A percentile compares a stretch with the other conserved stretches of the same genome.
phyloP scores from a whole-genome alignment of 2,888 invertebrate species.

The Apodemia mormo region DNA sequence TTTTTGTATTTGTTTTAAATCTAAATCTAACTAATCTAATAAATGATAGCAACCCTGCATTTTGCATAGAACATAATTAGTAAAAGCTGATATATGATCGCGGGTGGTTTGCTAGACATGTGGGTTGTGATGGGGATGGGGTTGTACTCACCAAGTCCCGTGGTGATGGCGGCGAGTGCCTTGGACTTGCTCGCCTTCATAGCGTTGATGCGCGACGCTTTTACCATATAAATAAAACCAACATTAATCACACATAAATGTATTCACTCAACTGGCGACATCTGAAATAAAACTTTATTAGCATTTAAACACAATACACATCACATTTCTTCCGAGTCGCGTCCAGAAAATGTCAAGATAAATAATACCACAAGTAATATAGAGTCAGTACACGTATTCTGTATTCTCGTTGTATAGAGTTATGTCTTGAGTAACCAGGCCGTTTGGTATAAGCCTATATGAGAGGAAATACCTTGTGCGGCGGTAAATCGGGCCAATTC shows the following conservation, averaged over 20 bases:
- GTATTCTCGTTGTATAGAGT: slow-evolving; percentile 51
- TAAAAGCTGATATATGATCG: background rate
- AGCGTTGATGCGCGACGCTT: slow-evolving; percentile 86
- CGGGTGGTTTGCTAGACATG: slow-evolving; percentile 37
- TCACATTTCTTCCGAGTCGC: slow-evolving; percentile 49
- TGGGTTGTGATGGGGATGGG: slow-evolving; percentile 34
- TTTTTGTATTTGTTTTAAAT: too few relatives aligned
- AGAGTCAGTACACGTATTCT: slow-evolving; percentile 56
- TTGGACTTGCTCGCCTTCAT: slow-evolving; percentile 88
- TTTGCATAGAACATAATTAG: background rate
- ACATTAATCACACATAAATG: slow-evolving; percentile 76
- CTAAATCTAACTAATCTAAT: too few relatives aligned
- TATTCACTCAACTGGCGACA: slow-evolving; percentile 66
- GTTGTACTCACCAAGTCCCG: slow-evolving; percentile 92
- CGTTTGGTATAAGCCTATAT: slow-evolving; percentile 60
- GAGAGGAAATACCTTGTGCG: slow-evolving; percentile 89
- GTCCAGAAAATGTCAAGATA: slow-evolving; percentile 38
- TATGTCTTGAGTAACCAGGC: slow-evolving; percentile 57
- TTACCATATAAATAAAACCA: slow-evolving; percentile 84
- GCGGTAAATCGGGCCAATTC: slow-evolving; percentile 90
- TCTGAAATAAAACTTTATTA: slow-evolving; percentile 80
- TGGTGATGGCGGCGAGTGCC: slow-evolving; percentile 94
- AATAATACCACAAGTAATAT: slow-evolving; percentile 51
- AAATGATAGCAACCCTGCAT: background rate
- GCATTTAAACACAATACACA: slow-evolving; percentile 55